Base-by-base conservation (phyloP, 2,888 invertebrate genomes). In the Xanthia icteritia region DNA sequence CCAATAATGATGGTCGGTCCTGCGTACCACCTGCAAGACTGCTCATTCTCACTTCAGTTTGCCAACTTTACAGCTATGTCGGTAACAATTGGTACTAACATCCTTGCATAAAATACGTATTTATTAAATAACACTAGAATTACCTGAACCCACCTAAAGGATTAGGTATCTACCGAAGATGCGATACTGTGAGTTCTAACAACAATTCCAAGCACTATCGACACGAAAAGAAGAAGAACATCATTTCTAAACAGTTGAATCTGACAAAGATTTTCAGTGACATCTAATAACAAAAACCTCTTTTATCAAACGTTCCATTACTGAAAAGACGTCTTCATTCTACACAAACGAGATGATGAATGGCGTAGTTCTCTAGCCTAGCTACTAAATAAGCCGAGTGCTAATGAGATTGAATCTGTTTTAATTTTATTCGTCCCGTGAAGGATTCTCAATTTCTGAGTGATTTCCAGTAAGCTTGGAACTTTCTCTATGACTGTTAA, bases 401-500 rank as follows among this genome's bases (percentile, higher is more conserved):
- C 88, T 92, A 92, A 92, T 92, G 90, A 92, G 91, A 92, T 92
- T 91, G 90, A 89, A 90, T 91, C 90, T 86, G 85, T 88, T 89
- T 91, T 90, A 91, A 91, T 91, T 92, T 90, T 86, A 87, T 89
- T 87, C 80, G 58, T 31, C 3, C 23, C 23, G 72, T 74, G 69
- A 69, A 84, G 73, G 66, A 76, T 8, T 51, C 20, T 51, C 8
- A 51, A 2, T 51, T 51, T 51, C 6, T 51, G 20, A 51, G 20
- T 51, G 20, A 51, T 67, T 79, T 39, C 51, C 68, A 67, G 23
- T 61, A 58, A 60, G 45, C 39, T 31, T 3, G 31, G 20, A 73
- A 82, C 63, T 84, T 78, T 74, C 2, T 61, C 56, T 65, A 39
- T 56, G 31, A 68, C 65, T 71, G 31, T 76, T 73, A 4, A 71